A percentile compares a stretch with the other conserved stretches of the same genome.
These are phyloP conservation scores for Laspeyria flexula DNA, from an alignment of 2,888 invertebrate species.

Conservation along the genomic window DNA sequence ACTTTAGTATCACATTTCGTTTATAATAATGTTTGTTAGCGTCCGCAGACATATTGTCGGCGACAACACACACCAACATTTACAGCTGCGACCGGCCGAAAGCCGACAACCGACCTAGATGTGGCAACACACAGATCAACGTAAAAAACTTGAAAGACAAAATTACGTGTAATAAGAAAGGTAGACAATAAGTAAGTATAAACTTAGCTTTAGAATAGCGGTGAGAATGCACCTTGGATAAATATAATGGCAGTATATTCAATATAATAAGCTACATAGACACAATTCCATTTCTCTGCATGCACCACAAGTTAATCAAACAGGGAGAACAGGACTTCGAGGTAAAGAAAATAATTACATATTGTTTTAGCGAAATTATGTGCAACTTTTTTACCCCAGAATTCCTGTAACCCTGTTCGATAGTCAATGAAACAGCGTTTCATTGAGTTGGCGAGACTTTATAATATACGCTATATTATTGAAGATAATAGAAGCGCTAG, in stretches of 20 bases:
- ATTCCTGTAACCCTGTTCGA: too few relatives aligned
- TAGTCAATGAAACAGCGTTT: neutral
- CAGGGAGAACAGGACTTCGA: neutral
- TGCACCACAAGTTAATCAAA: neutral
- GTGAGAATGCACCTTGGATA: neutral
- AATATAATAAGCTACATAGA: neutral
- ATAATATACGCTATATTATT: too few relatives aligned
- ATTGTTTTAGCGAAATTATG: neutral
- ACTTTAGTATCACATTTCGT: constrained; percentile 75
- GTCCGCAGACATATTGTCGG: neutral
- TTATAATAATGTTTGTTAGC: constrained; percentile 34
- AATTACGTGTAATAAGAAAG: neutral
- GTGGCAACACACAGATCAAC: neutral
- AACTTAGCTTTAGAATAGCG: neutral
- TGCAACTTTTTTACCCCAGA: too few relatives aligned
- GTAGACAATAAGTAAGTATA: neutral
- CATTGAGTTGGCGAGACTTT: neutral
- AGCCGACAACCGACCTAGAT: neutral
- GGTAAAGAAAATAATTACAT: neutral
- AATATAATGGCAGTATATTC: neutral
- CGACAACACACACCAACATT: neutral
- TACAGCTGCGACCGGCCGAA: too few relatives aligned
- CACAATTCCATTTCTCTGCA: neutral
- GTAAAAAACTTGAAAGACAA: neutral
- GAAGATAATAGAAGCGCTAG: too few relatives aligned